These are phyloP conservation scores for Ellobius talpinus DNA, from an alignment of 2,113 vertebrate genomes.

Conservation along the genomic window DNA sequence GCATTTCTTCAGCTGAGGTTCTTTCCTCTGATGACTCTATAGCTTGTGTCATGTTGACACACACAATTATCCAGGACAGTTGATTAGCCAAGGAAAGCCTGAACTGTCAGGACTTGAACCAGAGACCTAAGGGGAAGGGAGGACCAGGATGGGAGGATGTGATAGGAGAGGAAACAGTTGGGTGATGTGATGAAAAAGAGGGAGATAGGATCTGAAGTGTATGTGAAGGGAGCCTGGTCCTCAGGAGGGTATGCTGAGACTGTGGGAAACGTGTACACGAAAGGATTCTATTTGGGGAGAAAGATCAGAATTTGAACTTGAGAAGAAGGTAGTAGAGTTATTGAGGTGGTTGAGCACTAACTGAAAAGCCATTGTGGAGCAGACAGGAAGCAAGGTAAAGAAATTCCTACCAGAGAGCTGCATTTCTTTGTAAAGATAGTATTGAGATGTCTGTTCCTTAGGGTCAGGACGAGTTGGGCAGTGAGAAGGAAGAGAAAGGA, in stretches of 20 bases:
- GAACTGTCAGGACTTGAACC: neutral
- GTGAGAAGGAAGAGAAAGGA: neutral
- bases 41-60: no score
- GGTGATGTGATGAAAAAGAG: neutral
- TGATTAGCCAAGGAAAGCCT: neutral
- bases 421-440: neutral
- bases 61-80: no score
- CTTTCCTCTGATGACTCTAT: no score
- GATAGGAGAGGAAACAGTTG: neutral
- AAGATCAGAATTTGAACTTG: neutral
- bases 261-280: neutral
- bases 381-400: neutral
- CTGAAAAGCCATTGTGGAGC: neutral
- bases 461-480: neutral
- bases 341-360: neutral
- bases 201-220: no score
- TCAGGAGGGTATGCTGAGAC: neutral
- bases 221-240: neutral
- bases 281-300: neutral
- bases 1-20: neutral
- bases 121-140: neutral
- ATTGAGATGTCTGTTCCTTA: neutral
- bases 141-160: neutral
- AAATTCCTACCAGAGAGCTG: neutral
- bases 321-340: neutral